Conservation (phyloP, 2,888 invertebrate species). For the Campaea margaritaria region DNA sequence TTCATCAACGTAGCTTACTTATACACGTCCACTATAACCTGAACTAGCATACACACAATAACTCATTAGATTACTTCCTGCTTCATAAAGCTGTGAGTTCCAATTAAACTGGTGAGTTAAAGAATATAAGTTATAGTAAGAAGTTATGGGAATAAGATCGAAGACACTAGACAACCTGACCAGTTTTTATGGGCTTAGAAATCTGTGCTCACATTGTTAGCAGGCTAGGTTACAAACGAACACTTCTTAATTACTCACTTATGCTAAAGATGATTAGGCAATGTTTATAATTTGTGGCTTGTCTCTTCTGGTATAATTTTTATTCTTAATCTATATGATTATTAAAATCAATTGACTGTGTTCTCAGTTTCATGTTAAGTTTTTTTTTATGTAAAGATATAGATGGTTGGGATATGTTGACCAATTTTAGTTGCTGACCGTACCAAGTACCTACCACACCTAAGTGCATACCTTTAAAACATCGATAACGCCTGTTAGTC, state of each 20-base stretch:
- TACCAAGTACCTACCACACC: no score
- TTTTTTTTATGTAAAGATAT: no score
- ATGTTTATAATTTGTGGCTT: not conserved
- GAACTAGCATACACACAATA: conserved; percentile 26
- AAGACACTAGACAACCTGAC: conserved; percentile 46
- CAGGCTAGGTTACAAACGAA: not conserved
- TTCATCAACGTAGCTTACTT: conserved; percentile 61
- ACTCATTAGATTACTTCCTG: not conserved
- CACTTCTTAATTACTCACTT: conserved; percentile 4
- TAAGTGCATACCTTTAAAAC: no score
- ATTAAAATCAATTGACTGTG: not conserved
- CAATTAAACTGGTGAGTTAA: conserved; percentile 28
- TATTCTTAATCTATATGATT: not conserved
- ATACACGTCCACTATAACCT: conserved; percentile 31
- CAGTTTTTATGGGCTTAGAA: conserved; percentile 60
- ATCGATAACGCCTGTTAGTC: no score
- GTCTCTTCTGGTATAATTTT: not conserved
- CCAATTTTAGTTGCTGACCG: no score
- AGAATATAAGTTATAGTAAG: conserved; percentile 39
- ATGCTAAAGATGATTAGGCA: conserved; percentile 1
- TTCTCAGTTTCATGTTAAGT: not conserved
- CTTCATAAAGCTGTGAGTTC: conserved; percentile 36
- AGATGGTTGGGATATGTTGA: no score
- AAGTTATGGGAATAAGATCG: conserved; percentile 66
- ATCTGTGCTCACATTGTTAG: conserved; percentile 43